Conservation (phyloP, 2,888 invertebrate species). For the Charanyca ferruginea region DNA sequence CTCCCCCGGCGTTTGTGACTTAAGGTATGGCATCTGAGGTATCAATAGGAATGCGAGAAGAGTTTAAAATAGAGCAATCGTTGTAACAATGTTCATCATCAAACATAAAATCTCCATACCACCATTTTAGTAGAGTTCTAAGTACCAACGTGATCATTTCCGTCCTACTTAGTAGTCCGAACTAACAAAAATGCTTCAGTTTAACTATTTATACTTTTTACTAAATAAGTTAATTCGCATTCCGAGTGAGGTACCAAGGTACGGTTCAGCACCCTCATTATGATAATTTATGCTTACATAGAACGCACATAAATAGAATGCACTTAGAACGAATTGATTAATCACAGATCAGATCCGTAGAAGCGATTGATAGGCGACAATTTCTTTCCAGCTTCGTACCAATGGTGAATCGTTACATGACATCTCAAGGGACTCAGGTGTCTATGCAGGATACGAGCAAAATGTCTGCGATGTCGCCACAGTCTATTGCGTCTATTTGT, state of each 20-base stretch:
- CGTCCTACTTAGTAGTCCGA: background rate
- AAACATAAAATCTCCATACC: background rate
- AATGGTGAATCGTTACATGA: conserved; percentile 90
- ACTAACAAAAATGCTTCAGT: background rate
- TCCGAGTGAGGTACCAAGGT: conserved; percentile 47
- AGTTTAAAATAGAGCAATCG: background rate
- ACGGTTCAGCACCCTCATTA: conserved; percentile 27
- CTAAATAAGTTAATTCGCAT: conserved; percentile 22
- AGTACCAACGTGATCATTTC: background rate
- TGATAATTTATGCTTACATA: conserved; percentile 24
- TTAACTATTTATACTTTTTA: background rate
- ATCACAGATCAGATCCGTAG: conserved; percentile 48
- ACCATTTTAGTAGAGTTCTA: background rate
- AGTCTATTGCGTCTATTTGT: conserved; percentile 90
- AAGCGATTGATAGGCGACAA: conserved; percentile 55
- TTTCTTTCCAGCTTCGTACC: conserved; percentile 85
- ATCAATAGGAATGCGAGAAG: background rate
- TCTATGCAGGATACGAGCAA: conserved; percentile 89
- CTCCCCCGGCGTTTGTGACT: conserved; percentile 89
- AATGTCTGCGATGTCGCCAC: conserved; percentile 89
- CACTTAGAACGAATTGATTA: conserved; percentile 34
- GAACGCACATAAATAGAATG: conserved; percentile 21
- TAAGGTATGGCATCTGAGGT: conserved; percentile 76
- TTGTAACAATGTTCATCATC: too few species aligned
- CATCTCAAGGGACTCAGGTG: conserved; percentile 89